Evolutionary conservation across 1,140 invertebrate genomes (phyloP).

Genomic region (Protaetia brevitarsis): DNA sequence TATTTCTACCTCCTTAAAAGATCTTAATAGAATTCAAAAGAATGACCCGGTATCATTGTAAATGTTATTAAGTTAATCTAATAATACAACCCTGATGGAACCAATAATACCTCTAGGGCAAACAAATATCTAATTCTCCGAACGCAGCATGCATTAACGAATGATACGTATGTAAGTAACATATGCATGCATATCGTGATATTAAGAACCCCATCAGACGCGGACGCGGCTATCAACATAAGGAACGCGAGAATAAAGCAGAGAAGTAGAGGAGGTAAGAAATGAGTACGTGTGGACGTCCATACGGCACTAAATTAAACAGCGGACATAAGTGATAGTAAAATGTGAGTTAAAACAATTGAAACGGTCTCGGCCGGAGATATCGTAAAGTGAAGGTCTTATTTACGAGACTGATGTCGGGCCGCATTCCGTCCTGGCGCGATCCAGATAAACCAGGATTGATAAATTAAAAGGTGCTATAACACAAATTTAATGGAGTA

Average conservation of each 20-base stretch:
- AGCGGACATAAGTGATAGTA: slow-evolving; percentile 25
- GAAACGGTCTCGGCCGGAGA: slow-evolving; percentile 16
- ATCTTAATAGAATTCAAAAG: too few relatives aligned
- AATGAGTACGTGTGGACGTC: slow-evolving; percentile 1
- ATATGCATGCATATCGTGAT: not conserved
- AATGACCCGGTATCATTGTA: too few relatives aligned
- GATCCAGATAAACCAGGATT: slow-evolving; percentile 35
- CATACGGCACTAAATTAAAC: slow-evolving; percentile 15
- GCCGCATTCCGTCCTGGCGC: slow-evolving; percentile 24
- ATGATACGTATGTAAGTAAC: too few relatives aligned
- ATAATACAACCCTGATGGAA: too few relatives aligned
- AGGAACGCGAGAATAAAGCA: not conserved
- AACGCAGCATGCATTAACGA: too few relatives aligned
- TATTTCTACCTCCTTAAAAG: too few relatives aligned
- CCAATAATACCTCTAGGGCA: too few relatives aligned
- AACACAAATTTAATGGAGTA: slow-evolving; percentile 35
- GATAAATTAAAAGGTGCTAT: slow-evolving; percentile 36
- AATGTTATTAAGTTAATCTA: too few relatives aligned
- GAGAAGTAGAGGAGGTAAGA: not conserved
- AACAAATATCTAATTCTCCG: too few relatives aligned
- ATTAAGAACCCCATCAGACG: not conserved
- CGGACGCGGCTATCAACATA: not conserved
- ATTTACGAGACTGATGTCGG: slow-evolving; percentile 31
- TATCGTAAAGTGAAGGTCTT: slow-evolving; percentile 29
- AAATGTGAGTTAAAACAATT: slow-evolving; percentile 24